These are phyloP conservation scores for Hystrix brachyura DNA, from an alignment of 2,113 vertebrate species.

Conservation along the genomic window DNA sequence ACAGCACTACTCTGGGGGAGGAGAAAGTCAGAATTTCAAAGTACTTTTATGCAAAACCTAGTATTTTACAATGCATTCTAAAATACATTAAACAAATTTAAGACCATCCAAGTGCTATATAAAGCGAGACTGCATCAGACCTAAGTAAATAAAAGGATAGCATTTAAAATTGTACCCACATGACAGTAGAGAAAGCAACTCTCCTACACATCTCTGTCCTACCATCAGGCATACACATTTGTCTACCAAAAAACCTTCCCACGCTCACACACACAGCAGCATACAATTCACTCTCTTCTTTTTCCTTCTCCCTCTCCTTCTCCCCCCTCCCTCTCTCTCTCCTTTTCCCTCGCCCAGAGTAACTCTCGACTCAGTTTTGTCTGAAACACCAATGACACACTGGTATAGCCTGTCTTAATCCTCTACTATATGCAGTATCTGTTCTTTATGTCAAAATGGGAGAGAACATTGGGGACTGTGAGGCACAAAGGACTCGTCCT, in stretches of 20 bases:
- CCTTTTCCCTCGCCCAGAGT: not conserved
- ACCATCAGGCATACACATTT: not conserved
- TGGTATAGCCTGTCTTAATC: not conserved
- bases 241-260: conserved; percentile 43
- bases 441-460: not conserved
- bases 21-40: not conserved
- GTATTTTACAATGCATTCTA: not conserved
- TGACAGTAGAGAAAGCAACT: not conserved
- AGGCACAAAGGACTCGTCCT: conserved; percentile 40
- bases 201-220: not conserved
- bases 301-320: not conserved
- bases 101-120: not conserved
- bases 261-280: not conserved
- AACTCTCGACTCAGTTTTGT: conserved; percentile 51
- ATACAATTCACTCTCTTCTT: not conserved
- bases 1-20: not conserved
- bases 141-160: not conserved
- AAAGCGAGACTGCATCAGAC: not conserved
- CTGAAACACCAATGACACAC: conserved; percentile 43
- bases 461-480: not conserved
- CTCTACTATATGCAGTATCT: not conserved
- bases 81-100: conserved; percentile 28
- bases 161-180: conserved; percentile 5
- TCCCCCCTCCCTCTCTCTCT: not conserved
- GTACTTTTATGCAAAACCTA: conserved; percentile 19